A percentile compares a stretch with the other conserved stretches of the same genome.
Conservation (phyloP, 1,140 invertebrate species). For the Caenorhabditis brenneri region DNA sequence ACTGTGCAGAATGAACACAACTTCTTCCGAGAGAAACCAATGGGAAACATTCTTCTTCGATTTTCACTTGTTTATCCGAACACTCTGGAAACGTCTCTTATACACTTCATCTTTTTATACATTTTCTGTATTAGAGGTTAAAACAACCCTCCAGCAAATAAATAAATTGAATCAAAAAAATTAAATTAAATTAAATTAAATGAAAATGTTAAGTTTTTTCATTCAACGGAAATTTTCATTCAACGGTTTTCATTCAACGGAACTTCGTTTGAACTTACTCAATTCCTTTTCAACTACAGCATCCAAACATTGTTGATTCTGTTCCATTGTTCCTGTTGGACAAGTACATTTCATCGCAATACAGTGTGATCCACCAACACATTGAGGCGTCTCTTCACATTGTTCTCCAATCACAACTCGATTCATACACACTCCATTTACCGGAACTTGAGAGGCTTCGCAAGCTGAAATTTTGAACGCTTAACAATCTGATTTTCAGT, state of each 20-base stretch:
- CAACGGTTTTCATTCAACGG: too few relatives aligned
- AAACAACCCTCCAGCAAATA: too few relatives aligned
- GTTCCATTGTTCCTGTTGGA: conserved; percentile 46
- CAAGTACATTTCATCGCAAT: conserved; percentile 44
- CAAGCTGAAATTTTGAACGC: conserved; percentile 44
- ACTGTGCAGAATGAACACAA: conserved; percentile 45
- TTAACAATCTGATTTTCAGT: background rate
- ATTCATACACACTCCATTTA: conserved; percentile 51
- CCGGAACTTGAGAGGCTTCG: conserved; percentile 47
- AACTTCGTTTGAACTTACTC: background rate
- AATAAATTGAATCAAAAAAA: too few relatives aligned
- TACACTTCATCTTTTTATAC: too few relatives aligned
- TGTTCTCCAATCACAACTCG: conserved; percentile 40
- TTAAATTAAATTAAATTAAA: too few relatives aligned
- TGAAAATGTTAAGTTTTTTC: too few relatives aligned
- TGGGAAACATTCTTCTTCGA: conserved; percentile 33
- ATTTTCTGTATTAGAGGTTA: too few relatives aligned
- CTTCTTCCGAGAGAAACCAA: conserved; percentile 46
- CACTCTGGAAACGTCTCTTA: conserved; percentile 42
- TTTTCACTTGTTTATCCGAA: conserved; percentile 24
- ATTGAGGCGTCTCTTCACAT: conserved; percentile 50
- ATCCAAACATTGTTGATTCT: conserved; percentile 48
- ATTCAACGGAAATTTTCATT: too few relatives aligned
- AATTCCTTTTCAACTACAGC: background rate
- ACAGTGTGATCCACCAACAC: conserved; percentile 51